phyloP scores from a whole-genome alignment of 2,888 invertebrate genomes.

The Palloptera scutellata region DNA sequence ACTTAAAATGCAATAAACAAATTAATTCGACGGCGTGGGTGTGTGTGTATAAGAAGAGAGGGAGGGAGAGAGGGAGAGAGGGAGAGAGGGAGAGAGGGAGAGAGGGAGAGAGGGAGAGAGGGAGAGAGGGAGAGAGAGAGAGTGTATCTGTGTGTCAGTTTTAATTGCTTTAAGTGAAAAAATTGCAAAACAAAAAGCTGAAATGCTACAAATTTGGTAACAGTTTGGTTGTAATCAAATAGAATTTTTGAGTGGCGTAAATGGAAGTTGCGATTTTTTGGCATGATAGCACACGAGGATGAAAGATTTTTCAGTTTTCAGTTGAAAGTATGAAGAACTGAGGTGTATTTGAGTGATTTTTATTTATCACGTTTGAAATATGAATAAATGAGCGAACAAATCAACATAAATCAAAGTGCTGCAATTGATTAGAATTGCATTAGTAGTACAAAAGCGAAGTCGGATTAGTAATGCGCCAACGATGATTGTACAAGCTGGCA shows the following conservation, averaged over 20 bases:
- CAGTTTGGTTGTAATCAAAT: conserved; percentile 10
- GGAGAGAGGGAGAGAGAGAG: conserved; percentile 32
- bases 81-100: conserved; percentile 27
- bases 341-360: conserved; percentile 30
- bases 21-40: conserved; percentile 36
- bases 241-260: conserved; percentile 30
- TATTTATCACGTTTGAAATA: neutral
- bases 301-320: neutral
- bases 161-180: conserved; percentile 30
- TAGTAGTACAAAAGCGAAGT: too few species aligned
- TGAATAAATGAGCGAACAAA: neutral
- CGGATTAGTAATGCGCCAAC: too few species aligned
- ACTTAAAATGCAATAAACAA: conserved; percentile 50
- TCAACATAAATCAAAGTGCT: too few species aligned
- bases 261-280: conserved; percentile 24
- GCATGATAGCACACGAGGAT: neutral
- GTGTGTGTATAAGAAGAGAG: too few species aligned
- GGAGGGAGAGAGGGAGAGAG: conserved; percentile 29
- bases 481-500: too few species aligned
- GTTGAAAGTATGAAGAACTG: conserved; percentile 19
- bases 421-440: too few species aligned
- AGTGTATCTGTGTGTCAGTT: conserved; percentile 26
- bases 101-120: conserved; percentile 28
- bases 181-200: conserved; percentile 4
- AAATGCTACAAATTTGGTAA: neutral